Conservation (phyloP, 2,797 vertebrate species). For the Ctenosaura bakeri region DNA sequence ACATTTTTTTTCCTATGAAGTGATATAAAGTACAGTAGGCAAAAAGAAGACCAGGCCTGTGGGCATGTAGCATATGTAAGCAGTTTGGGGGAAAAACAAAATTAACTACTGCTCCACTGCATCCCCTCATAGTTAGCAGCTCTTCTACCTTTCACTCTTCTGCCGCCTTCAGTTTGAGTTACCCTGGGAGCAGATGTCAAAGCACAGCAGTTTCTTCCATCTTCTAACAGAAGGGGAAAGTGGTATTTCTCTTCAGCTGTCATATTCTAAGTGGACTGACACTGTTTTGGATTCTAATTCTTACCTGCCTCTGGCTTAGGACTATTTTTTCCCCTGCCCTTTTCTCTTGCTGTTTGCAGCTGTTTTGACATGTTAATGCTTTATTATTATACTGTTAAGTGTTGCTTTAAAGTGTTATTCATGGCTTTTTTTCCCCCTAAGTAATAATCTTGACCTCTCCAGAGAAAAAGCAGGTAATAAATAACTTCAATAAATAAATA, state of each 20-base stretch:
- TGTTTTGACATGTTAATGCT: neutral
- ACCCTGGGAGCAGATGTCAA: neutral
- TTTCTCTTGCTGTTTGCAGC: neutral
- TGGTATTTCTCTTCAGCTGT: neutral
- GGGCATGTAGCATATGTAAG: neutral
- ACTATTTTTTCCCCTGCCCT: neutral
- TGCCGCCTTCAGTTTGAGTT: conserved; percentile 25
- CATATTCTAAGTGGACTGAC: neutral
- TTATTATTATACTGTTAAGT: neutral
- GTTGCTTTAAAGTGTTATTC: neutral
- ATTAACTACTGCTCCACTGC: conserved; percentile 11
- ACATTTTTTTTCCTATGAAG: conserved; percentile 19
- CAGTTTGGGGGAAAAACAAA: neutral
- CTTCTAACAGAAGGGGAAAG: neutral
- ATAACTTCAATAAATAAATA: neutral
- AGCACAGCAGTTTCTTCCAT: neutral
- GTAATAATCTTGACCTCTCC: neutral
- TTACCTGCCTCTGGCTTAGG: neutral
- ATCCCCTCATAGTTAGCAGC: neutral
- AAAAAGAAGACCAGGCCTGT: conserved; percentile 24
- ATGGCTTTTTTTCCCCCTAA: neutral
- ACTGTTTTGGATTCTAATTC: neutral
- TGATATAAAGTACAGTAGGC: conserved; percentile 16
- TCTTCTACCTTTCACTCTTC: conserved; percentile 6
- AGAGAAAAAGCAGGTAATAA: neutral